Percentiles rank a stretch among this genome's conserved stretches.
phyloP scores from a whole-genome alignment of 1,140 invertebrate species.

The Chymomyza costata region DNA sequence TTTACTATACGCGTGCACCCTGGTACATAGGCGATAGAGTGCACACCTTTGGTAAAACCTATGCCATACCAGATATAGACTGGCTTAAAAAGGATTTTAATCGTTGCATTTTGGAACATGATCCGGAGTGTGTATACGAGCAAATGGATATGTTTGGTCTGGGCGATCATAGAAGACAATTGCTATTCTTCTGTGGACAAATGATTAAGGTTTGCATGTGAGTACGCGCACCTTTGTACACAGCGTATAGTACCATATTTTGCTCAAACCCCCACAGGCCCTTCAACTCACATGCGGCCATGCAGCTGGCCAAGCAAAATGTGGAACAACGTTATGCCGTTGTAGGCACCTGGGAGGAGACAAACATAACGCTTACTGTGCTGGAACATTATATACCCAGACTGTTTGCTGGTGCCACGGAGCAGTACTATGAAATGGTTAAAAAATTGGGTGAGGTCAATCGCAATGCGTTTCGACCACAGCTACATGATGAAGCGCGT shows the following conservation, averaged over 20 bases:
- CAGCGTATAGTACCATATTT: background rate
- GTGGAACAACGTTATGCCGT: constrained; percentile 91
- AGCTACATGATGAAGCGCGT: constrained; percentile 86
- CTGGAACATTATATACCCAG: constrained; percentile 88
- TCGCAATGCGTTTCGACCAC: constrained; percentile 83
- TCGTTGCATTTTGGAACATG: constrained; percentile 86
- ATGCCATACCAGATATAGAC: constrained; percentile 85
- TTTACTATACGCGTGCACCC: constrained; percentile 88
- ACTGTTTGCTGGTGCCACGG: constrained; percentile 86
- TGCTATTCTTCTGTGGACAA: constrained; percentile 92
- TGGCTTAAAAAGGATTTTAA: constrained; percentile 95
- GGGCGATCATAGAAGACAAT: constrained; percentile 87
- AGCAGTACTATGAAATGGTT: constrained; percentile 77
- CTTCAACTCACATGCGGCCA: constrained; percentile 87
- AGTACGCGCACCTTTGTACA: no score
- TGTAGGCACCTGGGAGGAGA: constrained; percentile 91
- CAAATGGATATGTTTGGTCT: constrained; percentile 87
- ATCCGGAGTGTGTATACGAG: constrained; percentile 88
- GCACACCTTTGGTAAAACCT: constrained; percentile 86
- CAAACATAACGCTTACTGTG: constrained; percentile 88
- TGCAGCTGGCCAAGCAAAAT: constrained; percentile 87
- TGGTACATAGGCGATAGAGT: constrained; percentile 92
- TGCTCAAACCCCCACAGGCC: constrained; percentile 78
- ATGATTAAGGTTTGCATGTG: constrained; percentile 86
- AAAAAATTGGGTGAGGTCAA: constrained; percentile 86